phyloP scores from a whole-genome alignment of 2,113 vertebrate species.

The Pseudois nayaur region DNA sequence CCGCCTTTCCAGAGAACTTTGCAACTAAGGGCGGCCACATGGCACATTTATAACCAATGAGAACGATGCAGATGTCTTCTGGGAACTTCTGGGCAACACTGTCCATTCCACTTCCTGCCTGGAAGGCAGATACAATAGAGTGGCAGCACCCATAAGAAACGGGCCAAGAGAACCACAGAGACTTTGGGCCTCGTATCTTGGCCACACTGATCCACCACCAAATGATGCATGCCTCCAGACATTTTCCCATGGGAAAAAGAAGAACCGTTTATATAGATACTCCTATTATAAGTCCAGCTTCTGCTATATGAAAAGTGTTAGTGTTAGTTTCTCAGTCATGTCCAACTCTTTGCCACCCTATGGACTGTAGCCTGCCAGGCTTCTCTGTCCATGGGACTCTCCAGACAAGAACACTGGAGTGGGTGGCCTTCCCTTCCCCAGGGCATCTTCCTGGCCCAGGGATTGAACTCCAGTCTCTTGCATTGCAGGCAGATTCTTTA shows the following conservation, averaged over 20 bases:
- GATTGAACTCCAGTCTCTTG: background rate
- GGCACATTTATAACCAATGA: background rate
- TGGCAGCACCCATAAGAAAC: background rate
- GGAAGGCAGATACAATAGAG: background rate
- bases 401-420: background rate
- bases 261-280: background rate
- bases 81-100: background rate
- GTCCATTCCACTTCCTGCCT: background rate
- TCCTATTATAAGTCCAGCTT: background rate
- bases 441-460: background rate
- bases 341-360: background rate
- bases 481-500: background rate
- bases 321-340: background rate
- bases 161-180: background rate
- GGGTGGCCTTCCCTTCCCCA: background rate
- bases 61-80: background rate
- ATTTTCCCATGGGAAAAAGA: background rate
- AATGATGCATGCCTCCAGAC: background rate
- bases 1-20: background rate
- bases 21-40: background rate
- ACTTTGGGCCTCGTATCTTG: background rate
- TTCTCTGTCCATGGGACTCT: background rate
- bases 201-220: background rate
- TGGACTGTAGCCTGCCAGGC: background rate
- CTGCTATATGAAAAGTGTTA: background rate